Conservation (phyloP, 2,888 invertebrate genomes). For the Melanostoma mellinum region DNA sequence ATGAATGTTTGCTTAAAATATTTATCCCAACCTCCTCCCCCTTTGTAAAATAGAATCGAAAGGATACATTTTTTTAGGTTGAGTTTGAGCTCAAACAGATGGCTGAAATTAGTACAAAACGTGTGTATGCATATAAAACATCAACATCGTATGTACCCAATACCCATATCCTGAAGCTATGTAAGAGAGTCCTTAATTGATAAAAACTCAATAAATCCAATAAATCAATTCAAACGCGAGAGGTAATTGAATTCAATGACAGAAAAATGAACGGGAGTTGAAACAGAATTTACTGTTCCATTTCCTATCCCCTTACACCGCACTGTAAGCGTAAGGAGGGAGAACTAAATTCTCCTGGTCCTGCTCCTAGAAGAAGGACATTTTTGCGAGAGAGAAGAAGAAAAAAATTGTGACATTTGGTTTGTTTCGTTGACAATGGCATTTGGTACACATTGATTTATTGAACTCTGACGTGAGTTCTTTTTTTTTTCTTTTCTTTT, state of each 20-base stretch:
- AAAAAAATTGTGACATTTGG: conserved; percentile 63
- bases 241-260: conserved; percentile 62
- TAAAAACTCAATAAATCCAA: conserved; percentile 70
- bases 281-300: conserved; percentile 32
- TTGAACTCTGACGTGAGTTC: conserved; percentile 64
- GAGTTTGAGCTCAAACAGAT: conserved; percentile 50
- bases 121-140: not conserved
- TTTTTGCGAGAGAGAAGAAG: not conserved
- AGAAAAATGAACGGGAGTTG: conserved; percentile 41
- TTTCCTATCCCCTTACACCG: conserved; percentile 19
- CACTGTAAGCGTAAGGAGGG: conserved; percentile 13
- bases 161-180: not conserved
- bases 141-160: not conserved
- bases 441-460: conserved; percentile 68
- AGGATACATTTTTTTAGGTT: not conserved
- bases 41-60: not conserved
- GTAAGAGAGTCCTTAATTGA: conserved; percentile 52
- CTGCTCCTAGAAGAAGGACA: not conserved
- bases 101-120: conserved; percentile 47
- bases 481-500: conserved; percentile 23
- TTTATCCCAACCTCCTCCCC: conserved; percentile 15
- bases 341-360: not conserved
- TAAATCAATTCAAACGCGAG: conserved; percentile 66
- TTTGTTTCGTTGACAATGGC: conserved; percentile 67
- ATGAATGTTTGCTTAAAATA: conserved; percentile 63